Conservation (phyloP, 2,888 invertebrate species). For the Maniola hyperantus region DNA sequence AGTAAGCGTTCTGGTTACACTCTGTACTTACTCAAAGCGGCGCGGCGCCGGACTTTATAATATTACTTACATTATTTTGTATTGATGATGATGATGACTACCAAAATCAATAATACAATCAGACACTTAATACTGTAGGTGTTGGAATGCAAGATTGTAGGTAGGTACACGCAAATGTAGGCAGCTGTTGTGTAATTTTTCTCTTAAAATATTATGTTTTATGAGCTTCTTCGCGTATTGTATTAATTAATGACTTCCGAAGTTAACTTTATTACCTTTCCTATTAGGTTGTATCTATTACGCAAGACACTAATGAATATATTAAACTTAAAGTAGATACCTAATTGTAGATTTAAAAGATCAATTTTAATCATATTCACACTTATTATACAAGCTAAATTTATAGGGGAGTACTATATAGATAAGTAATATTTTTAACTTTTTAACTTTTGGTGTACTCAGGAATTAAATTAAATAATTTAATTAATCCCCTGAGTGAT, state of each 20-base stretch:
- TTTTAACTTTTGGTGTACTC: no score
- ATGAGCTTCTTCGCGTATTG: constrained; percentile 9
- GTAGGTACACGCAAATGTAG: background rate
- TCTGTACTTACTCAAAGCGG: no score
- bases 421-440: no score
- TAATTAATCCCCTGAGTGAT: no score
- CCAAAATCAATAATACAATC: background rate
- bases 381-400: no score
- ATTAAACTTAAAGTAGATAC: background rate
- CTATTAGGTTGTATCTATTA: constrained; percentile 20
- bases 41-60: no score
- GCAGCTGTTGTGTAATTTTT: constrained; percentile 9
- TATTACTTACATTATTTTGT: no score
- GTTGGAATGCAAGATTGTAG: constrained; percentile 9
- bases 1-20: no score
- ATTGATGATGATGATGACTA: background rate
- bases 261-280: constrained; percentile 26
- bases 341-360: no score
- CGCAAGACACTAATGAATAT: constrained; percentile 10
- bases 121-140: constrained; percentile 13
- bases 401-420: no score
- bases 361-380: no score
- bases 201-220: background rate
- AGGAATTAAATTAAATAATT: no score
- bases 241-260: constrained; percentile 25